Evolutionary conservation across 2,888 invertebrate species (phyloP), one percentile per base, ranked within the genome.

Genomic region (Chironomus riparius): DNA sequence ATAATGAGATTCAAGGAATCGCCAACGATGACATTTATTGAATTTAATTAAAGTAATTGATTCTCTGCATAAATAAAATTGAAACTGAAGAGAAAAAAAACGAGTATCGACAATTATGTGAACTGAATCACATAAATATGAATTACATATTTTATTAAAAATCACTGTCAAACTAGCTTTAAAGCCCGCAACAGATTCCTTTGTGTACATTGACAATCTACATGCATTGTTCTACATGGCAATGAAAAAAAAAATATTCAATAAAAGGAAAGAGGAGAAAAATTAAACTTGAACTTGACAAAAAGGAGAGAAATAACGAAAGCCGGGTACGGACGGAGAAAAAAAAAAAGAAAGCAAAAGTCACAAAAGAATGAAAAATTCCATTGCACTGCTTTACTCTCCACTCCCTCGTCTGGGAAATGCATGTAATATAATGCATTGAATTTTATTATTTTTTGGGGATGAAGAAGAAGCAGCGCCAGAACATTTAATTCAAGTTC

Each of bases 371-470:
- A 50, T 50, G 56, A 56, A 56, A 56, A 56, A 69, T 69, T 69
- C 47, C 69, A 47, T 69, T 47, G 69, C 38, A 47, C 47, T 69
- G 38, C 69, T 69, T 69, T 15, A 18, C 15, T 18, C 47, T 69
- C 69, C 73, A 73, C 73, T 73, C 73, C 73, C 47, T 73, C 65
- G 73, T 73, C 73, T 73, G 73, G 73, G 73, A 65, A 73, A 61
- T 65, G 12, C 12, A 65, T 65, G 21, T 21, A 22, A 24, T 21
- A 22, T 13, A 18, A 24, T 65, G 65, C 24, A 65, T 24, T 21
- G 65, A 21, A 24, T 22, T 65, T 22, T 12, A n/a, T 21, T 24
- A 2, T n/a, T n/a, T 56, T n/a, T n/a, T 2, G 4, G 13, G 2
- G n/a, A 65, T 12, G 7, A 65, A 65, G 18, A 65, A 65, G 65